Conservation (phyloP, 2,888 invertebrate genomes). For the Clistopyga incitator region DNA sequence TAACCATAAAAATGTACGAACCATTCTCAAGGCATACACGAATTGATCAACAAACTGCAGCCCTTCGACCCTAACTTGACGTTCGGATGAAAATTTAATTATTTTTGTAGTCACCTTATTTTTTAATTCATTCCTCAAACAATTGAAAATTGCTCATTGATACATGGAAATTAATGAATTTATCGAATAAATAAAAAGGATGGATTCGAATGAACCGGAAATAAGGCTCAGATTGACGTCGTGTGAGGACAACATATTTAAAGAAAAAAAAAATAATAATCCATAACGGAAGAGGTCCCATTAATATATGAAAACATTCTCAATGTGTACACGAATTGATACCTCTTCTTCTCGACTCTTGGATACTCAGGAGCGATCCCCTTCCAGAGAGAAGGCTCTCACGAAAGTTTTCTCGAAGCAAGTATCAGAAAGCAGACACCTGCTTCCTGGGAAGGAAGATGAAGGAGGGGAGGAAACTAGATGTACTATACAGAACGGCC, state of each 20-base stretch:
- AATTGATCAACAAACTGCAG: too few relatives aligned
- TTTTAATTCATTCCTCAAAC: too few relatives aligned
- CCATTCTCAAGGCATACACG: too few relatives aligned
- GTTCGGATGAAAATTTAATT: too few relatives aligned
- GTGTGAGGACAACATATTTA: neutral
- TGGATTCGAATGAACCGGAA: too few relatives aligned
- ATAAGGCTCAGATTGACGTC: neutral
- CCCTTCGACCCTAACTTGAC: too few relatives aligned
- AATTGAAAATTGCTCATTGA: too few relatives aligned
- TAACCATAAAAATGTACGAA: too few relatives aligned
- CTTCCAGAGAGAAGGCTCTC: neutral
- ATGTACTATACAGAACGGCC: conserved; percentile 24
- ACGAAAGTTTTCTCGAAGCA: conserved; percentile 54
- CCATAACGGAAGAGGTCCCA: neutral
- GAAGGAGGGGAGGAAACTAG: neutral
- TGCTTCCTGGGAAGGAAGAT: conserved; percentile 45
- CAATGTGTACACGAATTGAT: conserved; percentile 17
- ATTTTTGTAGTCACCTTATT: too few relatives aligned
- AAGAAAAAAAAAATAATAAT: neutral
- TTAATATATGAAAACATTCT: conserved; percentile 26
- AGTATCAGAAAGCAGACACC: conserved; percentile 63
- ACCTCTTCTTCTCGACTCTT: conserved; percentile 20
- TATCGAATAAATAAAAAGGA: too few relatives aligned
- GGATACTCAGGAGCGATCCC: conserved; percentile 42
- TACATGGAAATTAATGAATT: too few relatives aligned